A percentile compares a stretch with the other conserved stretches of the same genome.
Conservation (phyloP, 2,888 invertebrate species). For the Caenorhabditis sp. region DNA sequence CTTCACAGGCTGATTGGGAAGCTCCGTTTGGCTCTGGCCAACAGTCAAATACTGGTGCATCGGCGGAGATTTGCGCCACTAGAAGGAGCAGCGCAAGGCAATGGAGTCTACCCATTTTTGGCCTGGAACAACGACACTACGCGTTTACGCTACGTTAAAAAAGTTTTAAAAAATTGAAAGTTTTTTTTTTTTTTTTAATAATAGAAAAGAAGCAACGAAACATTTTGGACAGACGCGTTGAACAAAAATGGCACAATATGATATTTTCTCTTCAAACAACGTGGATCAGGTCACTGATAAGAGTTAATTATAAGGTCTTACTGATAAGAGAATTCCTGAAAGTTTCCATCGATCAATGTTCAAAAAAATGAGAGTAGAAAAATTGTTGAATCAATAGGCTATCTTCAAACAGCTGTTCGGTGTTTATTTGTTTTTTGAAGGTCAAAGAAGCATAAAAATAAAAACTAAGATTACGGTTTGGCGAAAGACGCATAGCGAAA, state of each 20-base stretch:
- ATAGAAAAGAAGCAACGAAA: neutral
- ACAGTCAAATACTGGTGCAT: constrained; percentile 54
- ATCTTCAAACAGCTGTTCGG: neutral
- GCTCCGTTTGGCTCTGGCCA: constrained; percentile 55
- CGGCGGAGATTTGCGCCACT: neutral
- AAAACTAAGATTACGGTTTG: too few species aligned
- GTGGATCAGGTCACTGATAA: constrained; percentile 1
- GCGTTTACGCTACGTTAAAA: neutral
- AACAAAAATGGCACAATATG: neutral
- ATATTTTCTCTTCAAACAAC: neutral
- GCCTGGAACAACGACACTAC: neutral
- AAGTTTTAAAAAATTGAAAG: too few species aligned
- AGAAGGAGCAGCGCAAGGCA: constrained; percentile 9
- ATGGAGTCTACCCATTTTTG: constrained; percentile 10
- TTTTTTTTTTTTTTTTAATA: too few species aligned
- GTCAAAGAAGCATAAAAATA: too few species aligned
- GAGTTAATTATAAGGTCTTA: neutral
- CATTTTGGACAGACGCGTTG: neutral
- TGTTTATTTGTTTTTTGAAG: too few species aligned
- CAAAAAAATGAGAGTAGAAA: neutral
- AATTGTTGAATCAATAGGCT: neutral
- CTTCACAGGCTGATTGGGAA: constrained; percentile 49
- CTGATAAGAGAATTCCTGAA: neutral
- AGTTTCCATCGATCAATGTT: neutral
- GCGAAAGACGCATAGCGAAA: too few species aligned